Conservation (phyloP, 2,113 vertebrate species). For the Tyto alba region DNA sequence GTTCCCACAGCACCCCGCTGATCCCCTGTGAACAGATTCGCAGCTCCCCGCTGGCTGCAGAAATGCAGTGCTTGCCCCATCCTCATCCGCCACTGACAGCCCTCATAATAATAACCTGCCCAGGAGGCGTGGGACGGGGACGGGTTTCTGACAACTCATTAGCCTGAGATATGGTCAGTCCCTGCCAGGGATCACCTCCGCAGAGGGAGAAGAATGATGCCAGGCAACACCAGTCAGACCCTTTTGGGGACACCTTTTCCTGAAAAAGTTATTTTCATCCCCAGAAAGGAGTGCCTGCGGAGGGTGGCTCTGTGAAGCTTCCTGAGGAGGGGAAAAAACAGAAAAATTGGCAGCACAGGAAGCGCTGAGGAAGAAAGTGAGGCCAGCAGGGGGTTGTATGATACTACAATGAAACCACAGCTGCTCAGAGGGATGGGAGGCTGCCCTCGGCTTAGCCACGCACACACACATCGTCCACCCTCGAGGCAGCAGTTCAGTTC, state of each 20-base stretch:
- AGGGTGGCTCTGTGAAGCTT: neutral
- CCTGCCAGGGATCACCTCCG: neutral
- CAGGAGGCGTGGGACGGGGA: slow-evolving; percentile 45
- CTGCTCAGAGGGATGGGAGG: neutral
- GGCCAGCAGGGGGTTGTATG: slow-evolving; percentile 17
- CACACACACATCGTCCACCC: neutral
- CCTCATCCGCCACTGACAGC: slow-evolving; percentile 69
- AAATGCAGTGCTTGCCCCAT: slow-evolving; percentile 59
- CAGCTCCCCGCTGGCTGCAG: slow-evolving; percentile 61
- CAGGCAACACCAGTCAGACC: neutral
- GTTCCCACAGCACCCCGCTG: slow-evolving; percentile 73
- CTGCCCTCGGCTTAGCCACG: neutral
- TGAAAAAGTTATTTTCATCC: neutral
- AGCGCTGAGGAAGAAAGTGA: slow-evolving; percentile 20
- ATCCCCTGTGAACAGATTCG: slow-evolving; percentile 63
- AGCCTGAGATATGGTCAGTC: slow-evolving; percentile 34
- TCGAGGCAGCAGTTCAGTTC: neutral
- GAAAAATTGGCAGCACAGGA: neutral
- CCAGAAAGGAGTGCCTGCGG: neutral
- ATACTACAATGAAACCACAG: neutral
- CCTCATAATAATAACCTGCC: slow-evolving; percentile 70
- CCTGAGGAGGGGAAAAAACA: rapidly evolving
- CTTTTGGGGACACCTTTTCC: neutral
- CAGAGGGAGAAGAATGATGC: neutral
- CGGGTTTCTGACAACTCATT: slow-evolving; percentile 60